Conservation (phyloP, 2,888 invertebrate genomes). For the Synanthedon vespiformis region DNA sequence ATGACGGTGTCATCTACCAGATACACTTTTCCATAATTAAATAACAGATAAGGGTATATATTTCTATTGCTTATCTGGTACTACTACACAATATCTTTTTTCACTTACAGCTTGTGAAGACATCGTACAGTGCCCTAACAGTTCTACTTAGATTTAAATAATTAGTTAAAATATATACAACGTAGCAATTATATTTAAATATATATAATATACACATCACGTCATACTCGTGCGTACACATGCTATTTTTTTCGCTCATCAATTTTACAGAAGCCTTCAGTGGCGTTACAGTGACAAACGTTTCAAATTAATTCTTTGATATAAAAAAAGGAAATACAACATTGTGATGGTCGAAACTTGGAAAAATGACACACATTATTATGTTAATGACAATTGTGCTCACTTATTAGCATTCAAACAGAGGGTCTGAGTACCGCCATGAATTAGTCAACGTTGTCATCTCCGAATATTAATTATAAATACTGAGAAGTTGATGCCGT, state of each 20-base stretch:
- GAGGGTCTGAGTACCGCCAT: slow-evolving; percentile 20
- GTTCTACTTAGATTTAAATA: slow-evolving; percentile 20
- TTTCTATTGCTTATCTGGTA: too few relatives aligned
- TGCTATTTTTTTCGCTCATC: not conserved
- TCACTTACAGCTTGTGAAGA: slow-evolving; percentile 51
- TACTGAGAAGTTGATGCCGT: slow-evolving; percentile 14
- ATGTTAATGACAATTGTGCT: slow-evolving; percentile 27
- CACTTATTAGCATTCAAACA: slow-evolving; percentile 29
- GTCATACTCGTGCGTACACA: not conserved
- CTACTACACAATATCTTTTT: not conserved
- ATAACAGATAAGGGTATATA: too few relatives aligned
- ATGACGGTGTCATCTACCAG: too few relatives aligned
- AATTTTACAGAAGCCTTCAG: too few relatives aligned
- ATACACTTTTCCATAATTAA: too few relatives aligned
- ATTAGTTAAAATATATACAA: not conserved
- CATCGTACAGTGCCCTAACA: slow-evolving; percentile 54
- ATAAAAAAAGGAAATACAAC: not conserved
- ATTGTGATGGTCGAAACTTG: not conserved
- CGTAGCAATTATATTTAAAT: not conserved
- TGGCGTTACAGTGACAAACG: slow-evolving; percentile 2
- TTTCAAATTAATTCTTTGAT: slow-evolving; percentile 7
- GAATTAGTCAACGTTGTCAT: slow-evolving; percentile 24
- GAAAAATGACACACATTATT: slow-evolving; percentile 13
- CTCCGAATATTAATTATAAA: slow-evolving; percentile 33
- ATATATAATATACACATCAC: not conserved